These are phyloP conservation scores for Mimachlamys varia DNA, from an alignment of 2,888 invertebrate species.

Conservation along the genomic window DNA sequence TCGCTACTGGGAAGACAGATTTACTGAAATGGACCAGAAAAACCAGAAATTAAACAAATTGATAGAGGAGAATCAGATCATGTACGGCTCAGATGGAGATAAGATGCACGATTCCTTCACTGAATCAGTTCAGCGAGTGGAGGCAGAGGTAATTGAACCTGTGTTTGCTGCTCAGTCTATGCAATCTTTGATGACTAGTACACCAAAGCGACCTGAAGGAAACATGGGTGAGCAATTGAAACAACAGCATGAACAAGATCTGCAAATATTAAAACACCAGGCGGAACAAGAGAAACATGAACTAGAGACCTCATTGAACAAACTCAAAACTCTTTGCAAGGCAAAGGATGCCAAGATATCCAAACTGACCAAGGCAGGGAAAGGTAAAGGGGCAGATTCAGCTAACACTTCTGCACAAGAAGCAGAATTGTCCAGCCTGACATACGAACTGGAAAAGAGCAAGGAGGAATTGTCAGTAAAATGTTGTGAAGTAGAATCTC, in stretches of 20 bases:
- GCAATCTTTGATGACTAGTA: background rate
- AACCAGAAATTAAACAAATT: slow-evolving; percentile 38
- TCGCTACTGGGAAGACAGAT: slow-evolving; percentile 38
- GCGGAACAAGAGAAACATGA: slow-evolving; percentile 47
- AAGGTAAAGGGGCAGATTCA: slow-evolving; percentile 36
- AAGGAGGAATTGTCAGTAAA: slow-evolving; percentile 29
- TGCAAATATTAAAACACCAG: slow-evolving; percentile 44
- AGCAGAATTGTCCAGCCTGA: background rate
- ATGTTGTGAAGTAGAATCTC: slow-evolving; percentile 2
- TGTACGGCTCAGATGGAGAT: background rate
- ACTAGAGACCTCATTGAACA: slow-evolving; percentile 43
- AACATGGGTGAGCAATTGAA: background rate
- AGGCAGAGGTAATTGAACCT: slow-evolving; percentile 35
- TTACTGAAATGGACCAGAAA: background rate
- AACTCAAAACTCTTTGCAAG: slow-evolving; percentile 53
- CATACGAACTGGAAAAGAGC: slow-evolving; percentile 32
- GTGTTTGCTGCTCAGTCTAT: slow-evolving; percentile 4
- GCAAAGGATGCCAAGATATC: slow-evolving; percentile 52
- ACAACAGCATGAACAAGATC: slow-evolving; percentile 40
- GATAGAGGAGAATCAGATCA: background rate
- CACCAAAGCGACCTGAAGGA: background rate
- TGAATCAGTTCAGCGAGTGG: background rate
- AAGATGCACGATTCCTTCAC: background rate
- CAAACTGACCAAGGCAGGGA: slow-evolving; percentile 43
- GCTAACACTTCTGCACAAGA: slow-evolving; percentile 36